Evolutionary conservation across 2,888 invertebrate genomes (phyloP), one percentile per base, ranked within the genome.

Genomic region (Eupithecia vulgata): DNA sequence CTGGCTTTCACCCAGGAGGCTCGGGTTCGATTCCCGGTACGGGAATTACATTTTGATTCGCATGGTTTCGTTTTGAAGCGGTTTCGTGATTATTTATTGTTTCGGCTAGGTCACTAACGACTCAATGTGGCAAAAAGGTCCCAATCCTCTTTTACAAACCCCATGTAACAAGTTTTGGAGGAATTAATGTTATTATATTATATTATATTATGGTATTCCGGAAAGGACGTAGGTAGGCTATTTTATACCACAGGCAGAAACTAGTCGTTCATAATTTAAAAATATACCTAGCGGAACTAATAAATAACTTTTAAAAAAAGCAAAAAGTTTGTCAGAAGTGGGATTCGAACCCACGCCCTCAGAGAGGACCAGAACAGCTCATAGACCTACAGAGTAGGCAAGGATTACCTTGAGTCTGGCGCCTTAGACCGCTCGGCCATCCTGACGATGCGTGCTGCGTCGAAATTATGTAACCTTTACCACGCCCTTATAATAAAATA

Each of bases 371-470:
- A 94, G 94, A 94, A 94, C 88, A 89, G 83, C 94, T 94, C 94
- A 95, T 37, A 96, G 96, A 96, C 95, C 96, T 96, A 68, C 70
- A 95, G 91, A 95, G 82, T 87, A 83, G 91, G 97, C 96, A 97
- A 92, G 93, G 92, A 75, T 0, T 84, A 87, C 94, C 94, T 94
- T 94, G 94, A 94, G 94, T 94, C 94, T 94, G 94, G 93, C 97
- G 97, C 97, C 97, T 97, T 97, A 97, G 97, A 97, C 97, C 97
- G 96, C 97, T 97, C 96, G 96, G 96, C 96, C 97, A 97, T 96
- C 96, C 96, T 97, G 96, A 97, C 96, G 72, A 70, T 91, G 76
- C 0, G 0, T 0, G 0, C 0, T 0, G 0, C 0, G 8, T 0
- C 59, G 87, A 91, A 92, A 91, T 90, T 86, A 81, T 62, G 0